phyloP scores from a whole-genome alignment of 2,888 invertebrate genomes.

The Protonemura montana region DNA sequence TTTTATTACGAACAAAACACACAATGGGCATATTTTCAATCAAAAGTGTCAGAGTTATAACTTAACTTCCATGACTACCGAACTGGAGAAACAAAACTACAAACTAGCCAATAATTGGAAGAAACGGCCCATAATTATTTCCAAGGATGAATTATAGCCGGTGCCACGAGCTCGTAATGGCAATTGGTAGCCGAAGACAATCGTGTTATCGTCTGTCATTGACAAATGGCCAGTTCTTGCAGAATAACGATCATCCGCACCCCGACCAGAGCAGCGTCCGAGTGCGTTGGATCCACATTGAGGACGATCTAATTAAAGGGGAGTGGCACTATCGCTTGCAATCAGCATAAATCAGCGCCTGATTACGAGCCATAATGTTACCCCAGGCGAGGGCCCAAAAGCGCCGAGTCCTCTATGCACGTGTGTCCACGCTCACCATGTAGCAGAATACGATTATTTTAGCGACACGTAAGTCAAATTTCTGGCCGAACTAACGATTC shows the following conservation, averaged over 20 bases:
- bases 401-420: neutral
- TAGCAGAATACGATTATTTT: slow-evolving; percentile 13
- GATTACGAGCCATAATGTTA: slow-evolving; percentile 33
- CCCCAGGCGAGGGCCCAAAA: neutral
- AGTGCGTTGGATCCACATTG: slow-evolving; percentile 16
- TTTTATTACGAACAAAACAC: neutral
- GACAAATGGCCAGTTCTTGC: slow-evolving; percentile 4
- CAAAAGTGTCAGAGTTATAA: neutral
- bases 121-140: slow-evolving; percentile 7
- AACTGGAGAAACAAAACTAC: neutral
- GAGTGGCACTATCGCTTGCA: slow-evolving; percentile 27
- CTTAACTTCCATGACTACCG: neutral
- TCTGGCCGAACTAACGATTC: neutral
- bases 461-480: neutral
- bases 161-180: too few species aligned
- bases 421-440: neutral
- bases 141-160: neutral
- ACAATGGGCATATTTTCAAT: neutral
- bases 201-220: neutral
- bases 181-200: neutral
- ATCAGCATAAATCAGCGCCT: slow-evolving; percentile 40
- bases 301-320: slow-evolving; percentile 36
- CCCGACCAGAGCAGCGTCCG: neutral
- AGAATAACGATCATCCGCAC: neutral
- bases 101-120: neutral